A percentile compares a stretch with the other conserved stretches of the same genome.
Conservation (phyloP, 1,140 invertebrate species). For the Papilio polyxenes region DNA sequence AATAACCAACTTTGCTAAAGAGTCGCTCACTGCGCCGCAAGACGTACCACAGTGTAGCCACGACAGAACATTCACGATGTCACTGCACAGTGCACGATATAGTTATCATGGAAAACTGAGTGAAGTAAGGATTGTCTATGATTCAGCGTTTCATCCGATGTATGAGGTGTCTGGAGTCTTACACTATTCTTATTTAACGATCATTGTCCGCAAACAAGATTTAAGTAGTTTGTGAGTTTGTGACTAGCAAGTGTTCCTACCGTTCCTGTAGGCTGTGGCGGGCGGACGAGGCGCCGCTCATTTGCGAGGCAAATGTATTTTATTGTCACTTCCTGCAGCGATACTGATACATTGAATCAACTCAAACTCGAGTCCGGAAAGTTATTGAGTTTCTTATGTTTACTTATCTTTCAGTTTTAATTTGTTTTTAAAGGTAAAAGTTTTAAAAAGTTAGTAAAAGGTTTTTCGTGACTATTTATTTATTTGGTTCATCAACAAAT, state of each 20-base stretch:
- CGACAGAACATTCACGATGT: neutral
- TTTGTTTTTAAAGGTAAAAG: no score
- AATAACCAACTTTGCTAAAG: conserved; percentile 16
- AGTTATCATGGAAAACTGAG: neutral
- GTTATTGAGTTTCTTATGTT: neutral
- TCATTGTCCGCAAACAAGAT: neutral
- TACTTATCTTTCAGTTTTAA: no score
- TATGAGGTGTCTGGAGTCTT: no score
- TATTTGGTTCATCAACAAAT: no score
- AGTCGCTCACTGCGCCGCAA: conserved; percentile 7
- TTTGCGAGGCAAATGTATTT: neutral
- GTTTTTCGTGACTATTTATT: no score
- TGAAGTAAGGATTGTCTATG: neutral
- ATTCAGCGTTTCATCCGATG: no score
- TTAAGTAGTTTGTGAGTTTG: neutral
- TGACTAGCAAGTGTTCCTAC: neutral
- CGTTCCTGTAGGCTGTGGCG: neutral
- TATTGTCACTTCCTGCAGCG: neutral
- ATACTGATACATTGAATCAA: neutral
- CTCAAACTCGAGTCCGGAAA: neutral
- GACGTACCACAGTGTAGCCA: neutral
- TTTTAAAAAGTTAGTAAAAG: no score
- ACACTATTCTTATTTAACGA: neutral
- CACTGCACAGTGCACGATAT: neutral
- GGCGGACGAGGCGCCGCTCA: neutral